Evolutionary conservation across 2,797 vertebrate genomes (phyloP).

Genomic region (Okamejei kenojei): DNA sequence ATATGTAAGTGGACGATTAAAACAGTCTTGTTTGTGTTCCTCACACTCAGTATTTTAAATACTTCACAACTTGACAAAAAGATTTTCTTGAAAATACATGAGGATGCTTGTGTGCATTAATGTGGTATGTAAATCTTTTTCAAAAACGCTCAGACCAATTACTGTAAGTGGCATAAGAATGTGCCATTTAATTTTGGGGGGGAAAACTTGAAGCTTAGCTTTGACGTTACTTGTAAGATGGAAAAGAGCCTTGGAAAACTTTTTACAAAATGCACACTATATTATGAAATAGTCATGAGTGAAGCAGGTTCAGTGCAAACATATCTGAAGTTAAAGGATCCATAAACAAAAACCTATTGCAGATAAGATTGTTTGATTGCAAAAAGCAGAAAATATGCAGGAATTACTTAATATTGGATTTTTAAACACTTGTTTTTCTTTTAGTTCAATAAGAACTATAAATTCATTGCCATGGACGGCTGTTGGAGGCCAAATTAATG

Average conservation of each 20-base stretch:
- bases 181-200: background rate
- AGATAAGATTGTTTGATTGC: background rate
- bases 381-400: background rate
- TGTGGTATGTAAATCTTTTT: background rate
- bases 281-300: background rate
- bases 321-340: background rate
- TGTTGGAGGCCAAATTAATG: too few species aligned
- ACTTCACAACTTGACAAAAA: background rate
- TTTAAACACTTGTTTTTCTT: background rate
- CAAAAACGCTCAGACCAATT: background rate
- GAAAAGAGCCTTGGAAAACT: background rate
- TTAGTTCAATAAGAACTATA: background rate
- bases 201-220: background rate
- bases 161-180: background rate
- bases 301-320: background rate
- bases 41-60: background rate
- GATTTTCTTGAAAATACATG: too few species aligned
- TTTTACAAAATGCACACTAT: background rate
- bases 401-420: background rate
- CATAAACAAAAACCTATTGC: background rate
- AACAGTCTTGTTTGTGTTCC: background rate
- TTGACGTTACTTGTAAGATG: background rate
- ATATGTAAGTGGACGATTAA: background rate
- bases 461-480: too few species aligned
- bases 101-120: background rate